Evolutionary conservation across 2,888 invertebrate genomes (phyloP), one percentile per base, ranked within the genome.

Genomic region (Galeopsomyia nigrocyanea): DNA sequence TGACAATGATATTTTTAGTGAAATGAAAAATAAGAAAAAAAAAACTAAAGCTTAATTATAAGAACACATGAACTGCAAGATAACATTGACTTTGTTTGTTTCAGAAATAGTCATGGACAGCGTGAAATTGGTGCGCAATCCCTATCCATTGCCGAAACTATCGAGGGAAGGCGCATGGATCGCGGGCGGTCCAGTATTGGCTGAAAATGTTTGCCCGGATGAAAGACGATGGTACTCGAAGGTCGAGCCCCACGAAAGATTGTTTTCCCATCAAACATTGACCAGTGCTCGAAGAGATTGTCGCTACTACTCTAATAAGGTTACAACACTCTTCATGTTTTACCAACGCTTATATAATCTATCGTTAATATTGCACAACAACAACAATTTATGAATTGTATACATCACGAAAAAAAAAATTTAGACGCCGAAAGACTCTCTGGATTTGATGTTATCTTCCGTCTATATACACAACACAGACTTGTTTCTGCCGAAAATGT

Each of bases 401-500:
- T n/a, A n/a, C n/a, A 58, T 58, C 47, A 10, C 2, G 39, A n/a
- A 26, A 14, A 31, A 22, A n/a, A 26, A 14, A 31, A 22, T 70
- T 76, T 76, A 90, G 81, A 87, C 90, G 64, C 93, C 94, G 0
- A 87, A 88, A 22, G 94, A 94, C 82, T 89, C 91, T 58, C 87
- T 95, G 71, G 95, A 95, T 82, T 88, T 93, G 66, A 87, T 90
- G 7, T 85, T 95, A 63, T 87, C 89, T 5, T 88, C 93, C 0
- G 89, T 91, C 0, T 95, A 94, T 82, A 88, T 91, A 79, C 93
- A 94, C 75, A 89, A 89, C 16, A 85, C 85, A 0, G 93, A 93
- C 79, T 79, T 86, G 2, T 76, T 82, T 61, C 77, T 84, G 1
- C 80, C 85, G 7, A 86, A 85, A 76, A 69, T 68, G 64, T 83